These are phyloP conservation scores for Rhizoglyphus robini DNA, from an alignment of 1,140 invertebrate genomes.

Conservation along the genomic window DNA sequence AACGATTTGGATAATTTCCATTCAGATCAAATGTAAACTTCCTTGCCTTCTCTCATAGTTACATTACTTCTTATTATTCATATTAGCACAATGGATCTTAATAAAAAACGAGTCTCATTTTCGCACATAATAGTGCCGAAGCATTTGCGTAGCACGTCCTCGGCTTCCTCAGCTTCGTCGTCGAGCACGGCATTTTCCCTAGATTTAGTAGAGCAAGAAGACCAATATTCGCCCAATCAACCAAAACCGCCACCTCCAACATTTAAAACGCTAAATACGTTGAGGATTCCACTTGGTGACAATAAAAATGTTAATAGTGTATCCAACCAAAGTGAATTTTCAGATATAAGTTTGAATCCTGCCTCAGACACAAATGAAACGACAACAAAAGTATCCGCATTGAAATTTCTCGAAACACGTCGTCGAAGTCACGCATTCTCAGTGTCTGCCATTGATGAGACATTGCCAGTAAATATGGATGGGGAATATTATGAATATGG, in stretches of 20 bases:
- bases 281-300: neutral
- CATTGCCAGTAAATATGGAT: slow-evolving; percentile 9
- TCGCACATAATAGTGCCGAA: slow-evolving; percentile 3
- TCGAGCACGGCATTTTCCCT: too few species aligned
- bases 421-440: slow-evolving; percentile 10
- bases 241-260: neutral
- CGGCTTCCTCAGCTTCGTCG: neutral
- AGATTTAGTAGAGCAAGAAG: too few species aligned
- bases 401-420: neutral
- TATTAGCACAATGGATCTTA: neutral
- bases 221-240: neutral
- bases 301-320: neutral
- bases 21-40: neutral
- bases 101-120: slow-evolving; percentile 10
- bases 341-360: too few species aligned
- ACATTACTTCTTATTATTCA: too few species aligned
- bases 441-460: slow-evolving; percentile 6
- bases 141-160: neutral
- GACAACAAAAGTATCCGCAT: too few species aligned
- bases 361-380: neutral
- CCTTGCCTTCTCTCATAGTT: too few species aligned
- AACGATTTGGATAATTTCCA: too few species aligned
- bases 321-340: neutral
- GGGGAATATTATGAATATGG: neutral
- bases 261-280: neutral